These are phyloP conservation scores for Brachirus orientalis DNA, from an alignment of 2,113 vertebrate species.

Conservation along the genomic window DNA sequence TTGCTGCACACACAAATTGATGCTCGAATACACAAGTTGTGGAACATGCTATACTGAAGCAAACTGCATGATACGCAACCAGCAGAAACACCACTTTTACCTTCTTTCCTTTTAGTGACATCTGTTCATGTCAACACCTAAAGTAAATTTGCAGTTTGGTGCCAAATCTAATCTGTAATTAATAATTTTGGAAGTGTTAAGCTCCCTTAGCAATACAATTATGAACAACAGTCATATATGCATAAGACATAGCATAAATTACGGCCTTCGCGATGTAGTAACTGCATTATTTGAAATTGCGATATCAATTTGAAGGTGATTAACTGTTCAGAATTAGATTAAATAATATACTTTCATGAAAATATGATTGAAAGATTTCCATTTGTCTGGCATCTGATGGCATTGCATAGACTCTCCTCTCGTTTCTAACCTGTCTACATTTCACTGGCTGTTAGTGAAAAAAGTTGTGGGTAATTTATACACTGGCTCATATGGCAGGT, in stretches of 20 bases:
- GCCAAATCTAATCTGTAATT: not conserved
- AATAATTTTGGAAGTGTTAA: no score
- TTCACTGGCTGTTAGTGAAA: not conserved
- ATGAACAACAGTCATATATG: no score
- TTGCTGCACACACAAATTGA: constrained; percentile 33
- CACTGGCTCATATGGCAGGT: constrained; percentile 12
- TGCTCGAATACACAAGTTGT: constrained; percentile 39
- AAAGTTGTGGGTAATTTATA: not conserved
- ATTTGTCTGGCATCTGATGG: no score
- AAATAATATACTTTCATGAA: no score
- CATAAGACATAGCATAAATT: no score
- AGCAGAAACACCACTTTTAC: not conserved
- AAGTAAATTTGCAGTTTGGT: not conserved
- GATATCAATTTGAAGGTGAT: no score
- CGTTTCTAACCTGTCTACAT: not conserved
- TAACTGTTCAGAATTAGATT: no score
- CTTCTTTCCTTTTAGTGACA: not conserved
- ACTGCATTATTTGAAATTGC: no score
- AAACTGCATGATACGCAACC: constrained; percentile 12
- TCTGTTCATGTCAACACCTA: not conserved
- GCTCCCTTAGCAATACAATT: no score
- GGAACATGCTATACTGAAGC: constrained; percentile 56
- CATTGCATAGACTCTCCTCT: no score
- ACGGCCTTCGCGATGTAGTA: no score
- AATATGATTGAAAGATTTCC: no score